Base-by-base conservation (phyloP, 1,140 invertebrate genomes). In the Lepidurus packardi region DNA sequence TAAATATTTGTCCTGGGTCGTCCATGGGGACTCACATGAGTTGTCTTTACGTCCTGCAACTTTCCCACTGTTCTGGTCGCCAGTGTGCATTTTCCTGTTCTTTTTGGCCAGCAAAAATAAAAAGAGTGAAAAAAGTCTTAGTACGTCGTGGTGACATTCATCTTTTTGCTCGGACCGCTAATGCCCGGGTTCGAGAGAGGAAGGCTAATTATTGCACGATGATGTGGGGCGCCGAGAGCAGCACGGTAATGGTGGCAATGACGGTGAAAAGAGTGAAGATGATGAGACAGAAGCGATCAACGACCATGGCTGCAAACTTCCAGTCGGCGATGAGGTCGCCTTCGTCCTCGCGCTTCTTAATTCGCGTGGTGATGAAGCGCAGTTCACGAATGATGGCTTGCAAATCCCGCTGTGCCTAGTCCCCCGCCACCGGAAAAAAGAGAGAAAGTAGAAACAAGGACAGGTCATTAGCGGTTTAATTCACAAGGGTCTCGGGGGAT, bases 251-350 rank as follows among this genome's bases (percentile, higher is more conserved):
- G 78, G 97, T 99, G 80, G 97, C 97, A 83, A 97, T 91, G 84
- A 98, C 89, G 80, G 97, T 98, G 88, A 98, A 98, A 82, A 96
- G 86, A 78, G 96, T 94, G 89, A 99, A 99, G 84, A 97, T 91
- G 86, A 97, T 94, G 85, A 99, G 90, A 89, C 97, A 98, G 85
- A 98, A 92, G 87, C 97, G 90, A 88, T 99, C 97, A 83, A 99
- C 95, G 82, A 99, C 97, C 95, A 98, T 90, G 80, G 97, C 97
- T 77, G 98, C 97, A 86, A 99, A 99, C 86, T 98, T 98, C 98
- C 98, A 99, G 85, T 99, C 97, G 84, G 91, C 94, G 80, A 95
- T 94, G 74, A 96, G 89, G 83, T 96, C 94, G n/a, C 92, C 90
- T 82, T 93, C 92, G 81, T 95, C 93, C 82, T 97, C 94, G 76